Percentiles rank a stretch among this genome's conserved stretches.
Evolutionary conservation across 2,113 vertebrate genomes (phyloP).

Genomic region (Crotalus horridus): DNA sequence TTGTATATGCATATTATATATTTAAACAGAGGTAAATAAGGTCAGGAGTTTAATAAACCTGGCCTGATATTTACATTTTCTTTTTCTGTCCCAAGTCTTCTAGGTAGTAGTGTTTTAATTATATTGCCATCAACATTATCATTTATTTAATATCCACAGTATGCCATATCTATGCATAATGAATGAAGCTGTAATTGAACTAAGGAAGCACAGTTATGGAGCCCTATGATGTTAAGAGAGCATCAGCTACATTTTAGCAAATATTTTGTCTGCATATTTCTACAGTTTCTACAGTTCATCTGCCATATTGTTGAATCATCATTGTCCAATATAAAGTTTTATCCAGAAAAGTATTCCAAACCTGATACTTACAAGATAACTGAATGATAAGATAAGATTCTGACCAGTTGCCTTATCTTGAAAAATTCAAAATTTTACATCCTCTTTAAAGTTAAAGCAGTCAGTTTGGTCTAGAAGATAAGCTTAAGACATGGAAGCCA

Average conservation of each 20-base stretch:
- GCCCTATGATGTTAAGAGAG: background rate
- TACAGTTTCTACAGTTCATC: background rate
- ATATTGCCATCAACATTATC: background rate
- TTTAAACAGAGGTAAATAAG: background rate
- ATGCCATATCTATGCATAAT: background rate
- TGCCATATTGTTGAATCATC: background rate
- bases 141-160: background rate
- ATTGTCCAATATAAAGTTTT: background rate
- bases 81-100: background rate
- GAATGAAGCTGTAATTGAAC: background rate
- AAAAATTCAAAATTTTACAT: background rate
- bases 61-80: background rate
- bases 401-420: background rate
- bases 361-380: background rate
- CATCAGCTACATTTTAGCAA: background rate
- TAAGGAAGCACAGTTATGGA: background rate
- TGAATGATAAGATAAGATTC: background rate
- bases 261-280: background rate
- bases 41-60: background rate
- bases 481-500: background rate
- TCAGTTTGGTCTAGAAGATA: background rate
- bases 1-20: background rate
- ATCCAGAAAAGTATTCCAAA: background rate
- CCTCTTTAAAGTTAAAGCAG: background rate
- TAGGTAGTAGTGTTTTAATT: conserved; percentile 3